These are phyloP conservation scores for Macrotis lagotis DNA, from an alignment of 2,113 vertebrate genomes.

Conservation along the genomic window DNA sequence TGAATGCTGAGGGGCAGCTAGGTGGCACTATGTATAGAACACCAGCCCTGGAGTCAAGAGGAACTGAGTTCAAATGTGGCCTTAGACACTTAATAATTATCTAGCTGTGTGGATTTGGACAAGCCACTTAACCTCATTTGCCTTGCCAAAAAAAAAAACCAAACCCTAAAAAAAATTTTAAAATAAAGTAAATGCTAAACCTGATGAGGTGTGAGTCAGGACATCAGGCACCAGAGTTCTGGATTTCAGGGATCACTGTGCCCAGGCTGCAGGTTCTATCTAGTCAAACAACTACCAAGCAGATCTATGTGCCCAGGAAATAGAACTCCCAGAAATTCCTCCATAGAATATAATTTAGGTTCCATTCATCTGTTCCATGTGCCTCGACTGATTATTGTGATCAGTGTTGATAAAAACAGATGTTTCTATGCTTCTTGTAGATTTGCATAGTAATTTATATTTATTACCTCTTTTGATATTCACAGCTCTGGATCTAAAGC, in stretches of 20 bases:
- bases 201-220: no score
- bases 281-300: slow-evolving; percentile 6
- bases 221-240: slow-evolving; percentile 32
- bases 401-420: background rate
- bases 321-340: background rate
- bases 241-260: background rate
- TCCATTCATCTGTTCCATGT: background rate
- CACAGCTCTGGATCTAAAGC: background rate
- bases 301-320: background rate
- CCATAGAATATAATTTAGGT: background rate
- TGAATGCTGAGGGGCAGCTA: background rate
- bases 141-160: no score
- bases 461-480: background rate
- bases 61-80: no score
- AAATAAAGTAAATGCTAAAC: no score
- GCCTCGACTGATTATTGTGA: background rate
- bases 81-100: no score
- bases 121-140: no score
- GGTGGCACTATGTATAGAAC: no score
- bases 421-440: background rate
- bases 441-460: background rate
- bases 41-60: no score
- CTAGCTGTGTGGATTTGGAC: no score
- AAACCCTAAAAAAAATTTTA: no score
- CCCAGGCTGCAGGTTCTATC: slow-evolving; percentile 6